Evolutionary conservation across 2,113 vertebrate genomes (phyloP), one percentile per base, ranked within the genome.

Genomic region (Butorides virescens): DNA sequence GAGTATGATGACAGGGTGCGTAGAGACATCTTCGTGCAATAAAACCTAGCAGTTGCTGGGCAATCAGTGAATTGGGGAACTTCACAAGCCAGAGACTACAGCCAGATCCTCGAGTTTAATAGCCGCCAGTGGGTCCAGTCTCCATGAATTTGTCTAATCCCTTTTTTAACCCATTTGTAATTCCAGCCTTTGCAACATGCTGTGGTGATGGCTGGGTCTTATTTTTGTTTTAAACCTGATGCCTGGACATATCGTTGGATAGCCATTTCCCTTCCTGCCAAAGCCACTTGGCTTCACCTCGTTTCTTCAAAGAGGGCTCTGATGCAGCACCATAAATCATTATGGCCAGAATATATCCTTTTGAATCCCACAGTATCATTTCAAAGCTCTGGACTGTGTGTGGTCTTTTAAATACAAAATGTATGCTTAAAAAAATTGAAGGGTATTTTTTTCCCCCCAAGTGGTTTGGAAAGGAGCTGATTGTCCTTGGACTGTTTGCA

Each of bases 401-500:
- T 75, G 73, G 72, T 78, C 73, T 78, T 74, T 78, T 81, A 95
- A 92, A 89, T 71, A 78, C 7, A 55, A 85, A 85, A 90, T 50
- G 7, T 61, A 44, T 0, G 3, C 37, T 49, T 71, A 66, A 73
- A 89, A 84, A 84, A 89, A 74, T 7, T 34, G 32, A 87, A 77
- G 50, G 27, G 66, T 26, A 13, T 30, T 95, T 81, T 74, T 68
- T 22, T 15, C 11, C 26, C 19, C 10, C 36, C 34, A 72, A 87
- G 58, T 87, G 68, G 42, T 75, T 91, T 95, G 95, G 85, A 82
- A 91, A 88, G 82, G 47, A 94, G 80, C 71, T 90, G 58, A 52
- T 95, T 96, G 68, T 92, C 88, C 82, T 92, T 95, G 94, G 79
- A 53, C 49, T 36, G 10, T 66, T 86, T 70, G 77, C 82, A 91